Evolutionary conservation across 23 tunicate species (phyloP), one percentile per base, ranked within the genome.

Genomic region (Halocynthia roretzi): DNA sequence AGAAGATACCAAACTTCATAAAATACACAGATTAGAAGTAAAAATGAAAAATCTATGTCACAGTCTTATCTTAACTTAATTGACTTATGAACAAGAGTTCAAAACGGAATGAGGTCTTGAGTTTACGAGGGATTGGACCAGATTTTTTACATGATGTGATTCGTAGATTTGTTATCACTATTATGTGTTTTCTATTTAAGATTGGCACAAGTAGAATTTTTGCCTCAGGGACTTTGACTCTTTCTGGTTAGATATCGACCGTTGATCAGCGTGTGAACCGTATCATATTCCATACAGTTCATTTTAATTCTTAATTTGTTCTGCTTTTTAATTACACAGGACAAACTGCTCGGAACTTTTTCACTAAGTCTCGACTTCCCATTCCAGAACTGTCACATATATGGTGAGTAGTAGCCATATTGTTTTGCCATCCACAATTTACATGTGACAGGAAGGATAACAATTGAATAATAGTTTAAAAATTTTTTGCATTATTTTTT

Each of bases 301-400:
- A 68, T 72, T 11, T 72, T 50, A 49, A 49, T 72, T 12, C 12
- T 11, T 50, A 40, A 19, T 17, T 12, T 17, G 15, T 12, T 50
- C 50, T 72, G 12, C 14, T 14, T 5, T 72, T 20, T 14, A 2
- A 2, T 11, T 40, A 49, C 80, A 14, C 77, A 90, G 96, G 96
- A 7, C 98, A 82, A 86, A 92, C 93, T 67, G 98, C 98, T 31
- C 80, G 98, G 52, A 92, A 78, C 67, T 92, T 92, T 65, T 92
- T 92, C 78, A 92, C 98, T 0, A 92, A 92, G 64, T 92, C 98
- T 20, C 86, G 82, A 67, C 84, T 92, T 6, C 98, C 92, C 18
- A 92, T 92, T n/a, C 64, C 89, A 50, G 98, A 92, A 60, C 68
- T 92, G 6, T 92, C 98, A 44, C 98, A 92, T 72, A 88, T 92